phyloP scores from a whole-genome alignment of 37 sponge, comb jelly and placozoan species.

The Halichondria panicea region DNA sequence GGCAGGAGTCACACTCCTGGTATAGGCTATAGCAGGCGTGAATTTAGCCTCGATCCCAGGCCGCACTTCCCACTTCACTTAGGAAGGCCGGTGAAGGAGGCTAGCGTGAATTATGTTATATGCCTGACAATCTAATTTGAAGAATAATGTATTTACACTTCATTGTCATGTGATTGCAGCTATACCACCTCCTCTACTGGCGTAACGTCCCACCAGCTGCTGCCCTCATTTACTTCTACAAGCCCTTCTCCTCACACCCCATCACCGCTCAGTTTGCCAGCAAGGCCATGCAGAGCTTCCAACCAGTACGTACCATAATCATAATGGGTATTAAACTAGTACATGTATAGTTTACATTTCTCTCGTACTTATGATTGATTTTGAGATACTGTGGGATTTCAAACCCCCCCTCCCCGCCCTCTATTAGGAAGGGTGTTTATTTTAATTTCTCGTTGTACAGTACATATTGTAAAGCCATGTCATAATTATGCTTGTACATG shows the following conservation, averaged over 20 bases:
- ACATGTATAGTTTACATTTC: too few relatives aligned
- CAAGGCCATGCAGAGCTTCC: constrained; percentile 62
- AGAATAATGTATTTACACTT: neutral
- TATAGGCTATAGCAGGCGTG: too few relatives aligned
- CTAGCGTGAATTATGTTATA: neutral
- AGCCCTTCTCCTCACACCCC: constrained; percentile 66
- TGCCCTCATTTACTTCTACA: constrained; percentile 72
- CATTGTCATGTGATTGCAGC: constrained; percentile 42
- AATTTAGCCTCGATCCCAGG: too few relatives aligned
- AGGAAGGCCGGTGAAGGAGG: neutral
- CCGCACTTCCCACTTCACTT: neutral
- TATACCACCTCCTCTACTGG: constrained; percentile 85
- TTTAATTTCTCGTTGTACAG: too few relatives aligned
- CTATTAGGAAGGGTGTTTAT: too few relatives aligned
- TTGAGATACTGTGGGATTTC: too few relatives aligned
- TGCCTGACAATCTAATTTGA: neutral
- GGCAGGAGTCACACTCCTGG: neutral
- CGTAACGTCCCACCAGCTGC: constrained; percentile 55
- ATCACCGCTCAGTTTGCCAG: constrained; percentile 80
- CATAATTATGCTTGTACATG: neutral
- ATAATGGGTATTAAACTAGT: too few relatives aligned
- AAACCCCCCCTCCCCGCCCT: too few relatives aligned
- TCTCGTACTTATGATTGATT: too few relatives aligned
- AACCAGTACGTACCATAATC: constrained; percentile 57
- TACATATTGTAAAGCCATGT: too few relatives aligned